Evolutionary conservation across 2,113 vertebrate species (phyloP).

Genomic region (Solenodon paradoxus): DNA sequence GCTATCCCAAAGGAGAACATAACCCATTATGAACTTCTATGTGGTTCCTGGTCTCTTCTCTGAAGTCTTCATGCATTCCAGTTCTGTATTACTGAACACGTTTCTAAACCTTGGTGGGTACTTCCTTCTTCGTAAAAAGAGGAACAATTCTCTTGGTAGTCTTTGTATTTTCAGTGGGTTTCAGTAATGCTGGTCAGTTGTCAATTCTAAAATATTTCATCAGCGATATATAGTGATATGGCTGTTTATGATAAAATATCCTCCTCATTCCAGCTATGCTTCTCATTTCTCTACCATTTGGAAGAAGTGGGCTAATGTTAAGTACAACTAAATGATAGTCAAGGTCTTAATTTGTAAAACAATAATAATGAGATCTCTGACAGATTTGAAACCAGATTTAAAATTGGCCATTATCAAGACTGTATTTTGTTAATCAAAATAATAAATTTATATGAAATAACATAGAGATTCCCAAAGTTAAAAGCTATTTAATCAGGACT

Average conservation of each 20-base stretch:
- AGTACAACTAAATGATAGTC: neutral
- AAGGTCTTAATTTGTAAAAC: neutral
- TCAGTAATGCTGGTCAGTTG: neutral
- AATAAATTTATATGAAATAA: neutral
- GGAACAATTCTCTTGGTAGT: neutral
- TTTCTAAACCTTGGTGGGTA: neutral
- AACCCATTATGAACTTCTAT: neutral
- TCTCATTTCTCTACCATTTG: neutral
- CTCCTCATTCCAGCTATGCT: neutral
- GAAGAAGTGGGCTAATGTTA: neutral
- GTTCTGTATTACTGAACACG: neutral
- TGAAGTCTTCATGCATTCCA: neutral
- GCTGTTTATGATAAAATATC: neutral
- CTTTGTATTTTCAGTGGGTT: neutral
- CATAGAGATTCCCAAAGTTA: neutral
- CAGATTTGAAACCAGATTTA: conserved; percentile 14
- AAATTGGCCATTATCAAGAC: neutral
- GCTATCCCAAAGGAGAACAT: neutral
- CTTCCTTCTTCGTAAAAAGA: conserved; percentile 13
- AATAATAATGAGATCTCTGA: neutral
- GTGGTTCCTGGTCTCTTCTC: neutral
- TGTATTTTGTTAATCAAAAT: conserved; percentile 24
- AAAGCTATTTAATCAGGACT: neutral
- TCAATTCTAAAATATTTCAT: neutral
- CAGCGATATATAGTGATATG: neutral